These are phyloP conservation scores for Colaptes auratus DNA, from an alignment of 2,113 vertebrate species.

Conservation along the genomic window DNA sequence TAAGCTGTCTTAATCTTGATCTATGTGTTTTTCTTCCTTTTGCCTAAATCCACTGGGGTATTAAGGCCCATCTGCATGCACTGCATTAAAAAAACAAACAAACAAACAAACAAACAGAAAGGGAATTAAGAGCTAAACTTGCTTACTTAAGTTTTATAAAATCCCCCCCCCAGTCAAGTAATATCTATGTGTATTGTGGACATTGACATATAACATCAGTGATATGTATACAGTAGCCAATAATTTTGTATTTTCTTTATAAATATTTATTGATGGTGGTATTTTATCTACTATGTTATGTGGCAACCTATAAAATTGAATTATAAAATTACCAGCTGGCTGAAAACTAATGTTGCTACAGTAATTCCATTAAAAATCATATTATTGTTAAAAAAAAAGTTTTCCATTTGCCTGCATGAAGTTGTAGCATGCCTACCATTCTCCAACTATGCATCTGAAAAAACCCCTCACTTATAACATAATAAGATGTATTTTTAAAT, in stretches of 20 bases:
- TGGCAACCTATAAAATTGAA: background rate
- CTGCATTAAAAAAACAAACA: background rate
- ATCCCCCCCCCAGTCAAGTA: fast-evolving
- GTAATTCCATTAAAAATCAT: background rate
- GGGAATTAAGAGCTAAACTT: background rate
- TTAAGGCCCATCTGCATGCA: background rate
- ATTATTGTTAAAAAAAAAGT: background rate
- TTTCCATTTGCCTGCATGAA: background rate
- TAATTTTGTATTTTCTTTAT: background rate
- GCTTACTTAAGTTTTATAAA: background rate
- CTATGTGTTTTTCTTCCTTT: background rate
- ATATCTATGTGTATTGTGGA: background rate
- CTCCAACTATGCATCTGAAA: background rate
- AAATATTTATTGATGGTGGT: background rate
- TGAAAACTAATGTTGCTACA: background rate
- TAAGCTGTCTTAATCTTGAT: background rate
- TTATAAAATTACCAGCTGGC: background rate
- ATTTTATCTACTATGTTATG: background rate
- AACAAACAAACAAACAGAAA: too few relatives aligned
- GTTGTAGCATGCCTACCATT: background rate
- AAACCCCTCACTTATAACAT: background rate
- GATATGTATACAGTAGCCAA: background rate
- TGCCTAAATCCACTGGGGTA: background rate
- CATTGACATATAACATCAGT: background rate
- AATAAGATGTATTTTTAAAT: background rate